A percentile compares a stretch with the other conserved stretches of the same genome.
Conservation (phyloP, 2,888 invertebrate species). For the Tuta absoluta region DNA sequence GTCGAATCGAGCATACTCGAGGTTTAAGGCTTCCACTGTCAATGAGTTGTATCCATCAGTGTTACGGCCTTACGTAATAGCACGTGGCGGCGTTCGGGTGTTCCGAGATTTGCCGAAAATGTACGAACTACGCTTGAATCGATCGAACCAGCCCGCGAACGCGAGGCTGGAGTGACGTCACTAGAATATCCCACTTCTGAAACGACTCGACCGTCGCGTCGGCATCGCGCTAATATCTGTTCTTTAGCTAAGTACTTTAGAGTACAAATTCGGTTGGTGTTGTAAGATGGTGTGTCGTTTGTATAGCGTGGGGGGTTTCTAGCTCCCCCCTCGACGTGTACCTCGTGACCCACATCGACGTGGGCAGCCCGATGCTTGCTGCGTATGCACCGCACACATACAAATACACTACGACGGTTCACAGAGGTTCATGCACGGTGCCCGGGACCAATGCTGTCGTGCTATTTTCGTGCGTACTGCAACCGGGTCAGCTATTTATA, state of each 20-base stretch:
- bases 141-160: slow-evolving; percentile 63
- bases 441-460: not conserved
- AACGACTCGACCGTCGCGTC: not conserved
- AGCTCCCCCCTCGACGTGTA: slow-evolving; percentile 14
- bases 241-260: not conserved
- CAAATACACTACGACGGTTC: slow-evolving; percentile 12
- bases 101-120: slow-evolving; percentile 57
- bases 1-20: slow-evolving; percentile 1
- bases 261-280: slow-evolving; percentile 28
- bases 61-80: slow-evolving; percentile 64
- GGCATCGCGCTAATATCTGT: not conserved
- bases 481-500: slow-evolving; percentile 8
- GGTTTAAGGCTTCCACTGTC: slow-evolving; percentile 58
- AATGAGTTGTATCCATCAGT: slow-evolving; percentile 69
- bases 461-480: slow-evolving; percentile 17
- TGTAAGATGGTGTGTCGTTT: not conserved
- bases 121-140: slow-evolving; percentile 58
- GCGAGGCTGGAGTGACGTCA: slow-evolving; percentile 75
- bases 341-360: slow-evolving; percentile 71
- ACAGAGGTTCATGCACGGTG: slow-evolving; percentile 15
- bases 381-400: slow-evolving; percentile 59
- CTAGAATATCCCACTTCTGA: slow-evolving; percentile 29
- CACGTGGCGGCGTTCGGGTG: slow-evolving; percentile 66
- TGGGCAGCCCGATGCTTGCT: slow-evolving; percentile 59
- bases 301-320: not conserved